Evolutionary conservation across 2,797 vertebrate species (phyloP).

Genomic region (Mormyrops attenuatus): DNA sequence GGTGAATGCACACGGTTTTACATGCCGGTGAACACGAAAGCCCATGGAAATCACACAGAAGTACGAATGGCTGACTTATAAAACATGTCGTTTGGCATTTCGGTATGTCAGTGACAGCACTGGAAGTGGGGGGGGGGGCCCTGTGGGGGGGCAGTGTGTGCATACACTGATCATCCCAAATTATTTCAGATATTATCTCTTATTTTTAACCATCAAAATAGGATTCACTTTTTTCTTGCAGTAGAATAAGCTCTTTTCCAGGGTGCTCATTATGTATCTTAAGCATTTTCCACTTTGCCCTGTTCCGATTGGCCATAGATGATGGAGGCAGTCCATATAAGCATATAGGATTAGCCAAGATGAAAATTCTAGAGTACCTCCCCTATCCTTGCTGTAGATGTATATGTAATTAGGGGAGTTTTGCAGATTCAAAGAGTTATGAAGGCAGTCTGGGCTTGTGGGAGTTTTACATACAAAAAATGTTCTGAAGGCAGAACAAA

Average conservation of each 20-base stretch:
- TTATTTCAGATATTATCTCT: neutral
- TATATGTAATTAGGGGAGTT: neutral
- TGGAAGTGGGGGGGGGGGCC: neutral
- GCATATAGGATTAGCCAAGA: neutral
- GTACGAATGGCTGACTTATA: neutral
- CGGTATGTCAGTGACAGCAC: neutral
- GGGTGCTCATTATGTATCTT: neutral
- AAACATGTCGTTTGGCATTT: neutral
- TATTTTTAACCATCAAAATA: neutral
- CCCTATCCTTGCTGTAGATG: neutral
- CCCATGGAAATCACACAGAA: neutral
- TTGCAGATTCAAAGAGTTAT: neutral
- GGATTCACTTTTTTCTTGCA: neutral
- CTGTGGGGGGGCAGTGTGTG: constrained; percentile 35
- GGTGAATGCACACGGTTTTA: constrained; percentile 1
- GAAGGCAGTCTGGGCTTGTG: neutral
- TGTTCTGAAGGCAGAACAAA: neutral
- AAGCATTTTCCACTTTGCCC: neutral
- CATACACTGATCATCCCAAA: constrained; percentile 53
- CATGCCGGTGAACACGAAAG: neutral
- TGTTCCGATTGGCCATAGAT: neutral
- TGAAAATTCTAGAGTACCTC: neutral
- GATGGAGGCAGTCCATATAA: neutral
- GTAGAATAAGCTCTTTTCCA: neutral
- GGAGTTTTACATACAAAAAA: neutral